Evolutionary conservation across 2,113 vertebrate species (phyloP).

Genomic region (Aegotheles bennettii): DNA sequence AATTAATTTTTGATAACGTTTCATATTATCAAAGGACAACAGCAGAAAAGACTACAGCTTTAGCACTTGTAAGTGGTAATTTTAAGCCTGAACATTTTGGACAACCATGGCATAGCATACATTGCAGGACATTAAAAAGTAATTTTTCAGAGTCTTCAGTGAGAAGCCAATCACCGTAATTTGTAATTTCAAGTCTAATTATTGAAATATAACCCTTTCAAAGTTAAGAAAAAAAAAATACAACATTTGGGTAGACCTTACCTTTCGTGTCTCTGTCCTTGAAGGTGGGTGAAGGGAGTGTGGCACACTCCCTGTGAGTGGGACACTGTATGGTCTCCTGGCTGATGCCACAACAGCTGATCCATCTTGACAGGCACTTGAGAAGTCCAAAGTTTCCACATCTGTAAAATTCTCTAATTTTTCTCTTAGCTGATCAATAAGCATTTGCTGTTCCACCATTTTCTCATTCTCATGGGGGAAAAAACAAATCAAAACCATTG

Average conservation of each 20-base stretch:
- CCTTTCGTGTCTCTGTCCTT: conserved; percentile 70
- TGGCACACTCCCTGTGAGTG: conserved; percentile 59
- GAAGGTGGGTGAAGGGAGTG: conserved; percentile 23
- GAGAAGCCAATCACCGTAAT: background rate
- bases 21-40: background rate
- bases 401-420: conserved; percentile 61
- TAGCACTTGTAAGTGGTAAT: background rate
- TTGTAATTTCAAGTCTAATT: background rate
- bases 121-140: background rate
- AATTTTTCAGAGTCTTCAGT: background rate
- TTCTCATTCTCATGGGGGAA: conserved; percentile 78
- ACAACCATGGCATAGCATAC: background rate
- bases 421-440: conserved; percentile 77
- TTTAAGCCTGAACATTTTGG: background rate
- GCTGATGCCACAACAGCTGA: background rate
- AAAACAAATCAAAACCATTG: background rate
- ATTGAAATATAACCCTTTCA: background rate
- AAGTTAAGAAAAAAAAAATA: background rate
- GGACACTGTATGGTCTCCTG: conserved; percentile 77
- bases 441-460: conserved; percentile 84
- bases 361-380: conserved; percentile 34
- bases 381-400: conserved; percentile 26
- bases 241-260: conserved; percentile 33
- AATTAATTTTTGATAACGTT: background rate
- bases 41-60: background rate